Percentiles rank a stretch among this genome's conserved stretches.
These are phyloP conservation scores for Psococerastis gibbosa DNA, from an alignment of 2,888 invertebrate genomes.

Conservation along the genomic window DNA sequence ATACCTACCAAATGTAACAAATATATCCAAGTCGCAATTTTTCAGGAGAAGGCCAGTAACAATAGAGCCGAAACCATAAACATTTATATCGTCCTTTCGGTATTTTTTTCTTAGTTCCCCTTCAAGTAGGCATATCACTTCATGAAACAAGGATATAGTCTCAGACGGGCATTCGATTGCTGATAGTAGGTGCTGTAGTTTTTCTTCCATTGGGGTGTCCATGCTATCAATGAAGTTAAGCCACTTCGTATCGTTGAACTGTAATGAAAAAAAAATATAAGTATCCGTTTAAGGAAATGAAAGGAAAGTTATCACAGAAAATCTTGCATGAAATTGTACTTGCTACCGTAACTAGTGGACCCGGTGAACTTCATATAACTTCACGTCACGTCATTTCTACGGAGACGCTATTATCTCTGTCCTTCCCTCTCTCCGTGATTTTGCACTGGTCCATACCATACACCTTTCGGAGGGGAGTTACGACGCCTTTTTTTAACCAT, in stretches of 20 bases:
- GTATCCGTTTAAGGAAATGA: too few relatives aligned
- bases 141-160: not conserved
- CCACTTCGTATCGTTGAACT: not conserved
- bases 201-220: not conserved
- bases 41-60: not conserved
- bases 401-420: too few relatives aligned
- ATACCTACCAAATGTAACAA: not conserved
- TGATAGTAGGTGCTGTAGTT: not conserved
- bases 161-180: not conserved
- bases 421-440: too few relatives aligned
- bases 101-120: not conserved
- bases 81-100: not conserved
- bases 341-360: too few relatives aligned
- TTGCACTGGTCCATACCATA: too few relatives aligned
- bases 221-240: not conserved
- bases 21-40: slow-evolving; percentile 1
- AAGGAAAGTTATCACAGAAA: too few relatives aligned
- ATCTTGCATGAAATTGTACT: too few relatives aligned
- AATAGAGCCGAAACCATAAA: not conserved
- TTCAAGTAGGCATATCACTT: not conserved
- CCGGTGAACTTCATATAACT: too few relatives aligned
- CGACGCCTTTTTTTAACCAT: too few relatives aligned
- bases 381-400: too few relatives aligned
- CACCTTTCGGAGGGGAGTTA: too few relatives aligned
- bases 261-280: too few relatives aligned